A percentile compares a stretch with the other conserved stretches of the same genome.
phyloP scores from a whole-genome alignment of 2,888 invertebrate species.

The Ecdyonurus torrentis region DNA sequence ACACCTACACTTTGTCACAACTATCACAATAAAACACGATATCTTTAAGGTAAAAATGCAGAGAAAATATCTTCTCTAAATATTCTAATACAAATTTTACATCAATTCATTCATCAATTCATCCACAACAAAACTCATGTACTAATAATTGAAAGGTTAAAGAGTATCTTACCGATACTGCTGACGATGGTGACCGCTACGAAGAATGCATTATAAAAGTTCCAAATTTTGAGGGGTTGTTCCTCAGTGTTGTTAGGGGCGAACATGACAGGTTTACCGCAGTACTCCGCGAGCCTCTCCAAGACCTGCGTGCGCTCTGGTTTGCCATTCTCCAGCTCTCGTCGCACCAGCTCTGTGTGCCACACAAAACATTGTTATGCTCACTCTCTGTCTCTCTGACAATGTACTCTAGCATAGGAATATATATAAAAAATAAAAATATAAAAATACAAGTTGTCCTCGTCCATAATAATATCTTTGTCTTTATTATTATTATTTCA shows the following conservation, averaged over 20 bases:
- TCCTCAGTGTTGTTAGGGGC: slow-evolving; percentile 37
- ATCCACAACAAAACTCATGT: no score
- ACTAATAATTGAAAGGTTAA: no score
- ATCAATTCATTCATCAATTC: no score
- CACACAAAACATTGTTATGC: no score
- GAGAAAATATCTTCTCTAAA: background rate
- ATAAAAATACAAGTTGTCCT: no score
- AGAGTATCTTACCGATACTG: slow-evolving; percentile 76
- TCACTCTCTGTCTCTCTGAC: background rate
- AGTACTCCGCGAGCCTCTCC: slow-evolving; percentile 47
- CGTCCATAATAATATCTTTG: no score
- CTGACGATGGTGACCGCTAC: slow-evolving; percentile 83
- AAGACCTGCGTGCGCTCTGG: slow-evolving; percentile 39
- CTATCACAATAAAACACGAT: background rate
- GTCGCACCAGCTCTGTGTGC: slow-evolving; percentile 37
- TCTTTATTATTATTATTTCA: no score
- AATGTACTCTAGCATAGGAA: no score
- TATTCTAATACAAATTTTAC: no score
- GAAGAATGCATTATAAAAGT: slow-evolving; percentile 80
- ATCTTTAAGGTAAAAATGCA: background rate
- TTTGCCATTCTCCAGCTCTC: slow-evolving; percentile 37
- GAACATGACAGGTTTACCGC: slow-evolving; percentile 49
- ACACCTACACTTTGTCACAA: background rate
- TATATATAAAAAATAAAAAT: no score
- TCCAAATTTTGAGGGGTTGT: slow-evolving; percentile 54